These are phyloP conservation scores for Naja naja DNA, from an alignment of 2,113 vertebrate species.

Conservation along the genomic window DNA sequence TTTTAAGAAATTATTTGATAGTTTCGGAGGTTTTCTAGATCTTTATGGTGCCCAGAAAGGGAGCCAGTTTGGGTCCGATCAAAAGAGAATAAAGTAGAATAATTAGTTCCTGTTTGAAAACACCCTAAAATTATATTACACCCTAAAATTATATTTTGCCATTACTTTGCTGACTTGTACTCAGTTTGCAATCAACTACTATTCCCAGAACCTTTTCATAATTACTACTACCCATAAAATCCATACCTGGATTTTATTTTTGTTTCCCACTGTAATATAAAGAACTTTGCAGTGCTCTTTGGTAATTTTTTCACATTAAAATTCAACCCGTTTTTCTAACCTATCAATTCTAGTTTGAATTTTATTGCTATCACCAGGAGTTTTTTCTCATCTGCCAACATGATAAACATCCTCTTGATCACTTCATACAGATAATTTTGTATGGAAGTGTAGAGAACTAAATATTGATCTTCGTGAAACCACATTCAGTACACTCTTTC, in stretches of 20 bases:
- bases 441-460: not conserved
- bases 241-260: not conserved
- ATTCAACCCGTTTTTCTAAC: not conserved
- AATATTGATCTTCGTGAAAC: not conserved
- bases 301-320: not conserved
- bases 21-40: not conserved
- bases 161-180: not conserved
- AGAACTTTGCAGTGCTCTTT: not conserved
- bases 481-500: not conserved
- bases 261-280: not conserved
- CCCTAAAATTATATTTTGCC: not conserved
- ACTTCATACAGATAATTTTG: not conserved
- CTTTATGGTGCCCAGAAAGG: not conserved
- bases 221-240: not conserved
- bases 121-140: not conserved
- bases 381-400: not conserved
- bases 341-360: not conserved
- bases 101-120: not conserved
- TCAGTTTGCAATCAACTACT: not conserved
- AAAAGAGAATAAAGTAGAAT: not conserved
- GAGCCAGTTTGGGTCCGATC: not conserved
- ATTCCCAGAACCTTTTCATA: not conserved
- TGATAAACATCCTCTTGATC: not conserved
- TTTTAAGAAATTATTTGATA: not conserved
- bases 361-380: not conserved